Conservation (phyloP, 2,797 vertebrate species). For the Heterohyrax brucei region DNA sequence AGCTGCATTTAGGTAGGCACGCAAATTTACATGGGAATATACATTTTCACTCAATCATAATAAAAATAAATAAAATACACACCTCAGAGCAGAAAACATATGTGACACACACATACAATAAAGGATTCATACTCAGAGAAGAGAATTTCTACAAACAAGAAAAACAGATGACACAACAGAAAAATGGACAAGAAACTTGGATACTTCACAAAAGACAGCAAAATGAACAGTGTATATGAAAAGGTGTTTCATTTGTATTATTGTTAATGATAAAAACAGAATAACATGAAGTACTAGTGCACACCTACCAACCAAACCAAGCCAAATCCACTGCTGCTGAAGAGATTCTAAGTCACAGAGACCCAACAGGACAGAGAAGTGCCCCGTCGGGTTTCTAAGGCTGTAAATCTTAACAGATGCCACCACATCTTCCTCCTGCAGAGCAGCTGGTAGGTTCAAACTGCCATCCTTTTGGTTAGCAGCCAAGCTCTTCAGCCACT, state of each 20-base stretch:
- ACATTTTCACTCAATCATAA: too few species aligned
- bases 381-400: too few species aligned
- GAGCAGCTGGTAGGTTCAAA: too few species aligned
- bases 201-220: slow-evolving; percentile 33
- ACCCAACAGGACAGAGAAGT: too few species aligned
- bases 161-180: not conserved
- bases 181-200: not conserved
- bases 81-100: not conserved
- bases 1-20: too few species aligned
- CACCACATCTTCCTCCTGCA: too few species aligned
- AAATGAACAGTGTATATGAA: slow-evolving; percentile 53
- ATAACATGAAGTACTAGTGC: not conserved
- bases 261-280: not conserved
- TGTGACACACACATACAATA: not conserved
- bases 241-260: not conserved
- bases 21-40: too few species aligned
- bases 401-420: too few species aligned
- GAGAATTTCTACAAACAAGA: slow-evolving; percentile 15
- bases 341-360: too few species aligned
- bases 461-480: too few species aligned
- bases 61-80: not conserved
- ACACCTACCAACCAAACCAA: not conserved
- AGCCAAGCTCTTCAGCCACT: too few species aligned
- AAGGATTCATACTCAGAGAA: slow-evolving; percentile 34
- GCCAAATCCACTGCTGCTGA: too few species aligned